Base-by-base conservation (phyloP, 2,888 invertebrate genomes). In the Synergus japonicus region DNA sequence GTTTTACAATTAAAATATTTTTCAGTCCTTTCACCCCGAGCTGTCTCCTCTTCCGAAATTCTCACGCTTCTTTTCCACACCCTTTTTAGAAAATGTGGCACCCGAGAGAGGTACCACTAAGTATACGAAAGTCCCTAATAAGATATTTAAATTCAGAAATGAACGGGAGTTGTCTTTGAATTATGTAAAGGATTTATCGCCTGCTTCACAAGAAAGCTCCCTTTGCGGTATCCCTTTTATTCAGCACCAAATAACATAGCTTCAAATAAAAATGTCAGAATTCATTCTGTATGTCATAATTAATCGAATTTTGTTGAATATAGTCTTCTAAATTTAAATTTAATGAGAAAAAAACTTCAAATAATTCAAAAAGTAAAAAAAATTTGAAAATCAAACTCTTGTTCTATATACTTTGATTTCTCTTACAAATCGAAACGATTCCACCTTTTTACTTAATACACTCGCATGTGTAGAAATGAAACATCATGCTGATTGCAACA, bases 1-100 rank as follows among this genome's bases (percentile, higher is more conserved):
- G 79, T 82, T 87, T 86, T 83, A 83, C 87, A 85, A 87, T 86
- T 87, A 87, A 86, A 87, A 86, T 86, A 83, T 83, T 83, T 67
- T 73, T 66, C 76, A 60, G 37, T 43, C 60, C 44, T 76, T 73
- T 58, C 81, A 78, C 46, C 78, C 15, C 60, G 60, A 44, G 15
- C 43, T 76, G 22, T 63, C 69, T 78, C 64, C 60, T 46, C 60
- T 64, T 66, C 76, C 64, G 60, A 54, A 46, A 49, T 69, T 69
- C 69, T 49, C 69, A 69, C 69, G 69, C 69, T 49, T 49, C 69
- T 49, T 49, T 69, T 44, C 44, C 15, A 37, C 15, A 29, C 29
- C 46, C 46, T 69, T 69, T 69, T 49, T 29, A 9, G 22, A 69
- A 69, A 18, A 46, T 69, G 18, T 69, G 29, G 22, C 49, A 49